Percentiles rank a stretch among this genome's conserved stretches.
These are phyloP conservation scores for Cantharis nigra DNA, from an alignment of 2,888 invertebrate genomes.

Conservation along the genomic window DNA sequence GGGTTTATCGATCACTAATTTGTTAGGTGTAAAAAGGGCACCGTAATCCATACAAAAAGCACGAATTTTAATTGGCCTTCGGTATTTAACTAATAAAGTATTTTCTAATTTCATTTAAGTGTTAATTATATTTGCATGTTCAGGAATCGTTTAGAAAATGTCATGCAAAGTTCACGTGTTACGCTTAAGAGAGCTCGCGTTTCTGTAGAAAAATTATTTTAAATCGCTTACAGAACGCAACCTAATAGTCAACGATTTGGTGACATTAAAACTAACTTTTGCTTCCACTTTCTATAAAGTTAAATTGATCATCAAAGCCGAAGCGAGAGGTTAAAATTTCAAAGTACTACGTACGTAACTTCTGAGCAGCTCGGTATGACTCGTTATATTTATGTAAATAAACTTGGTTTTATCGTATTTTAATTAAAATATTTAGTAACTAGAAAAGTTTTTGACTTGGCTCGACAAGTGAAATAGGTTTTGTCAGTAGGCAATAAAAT, in stretches of 20 bases:
- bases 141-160: not conserved
- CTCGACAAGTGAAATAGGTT: slow-evolving; percentile 5
- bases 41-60: not conserved
- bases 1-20: not conserved
- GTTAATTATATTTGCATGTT: not conserved
- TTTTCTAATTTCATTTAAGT: not conserved
- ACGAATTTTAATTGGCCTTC: not conserved
- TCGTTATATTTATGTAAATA: not conserved
- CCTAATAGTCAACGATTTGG: slow-evolving; percentile 1
- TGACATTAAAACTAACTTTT: slow-evolving; percentile 5
- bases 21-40: not conserved
- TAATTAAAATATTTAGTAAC: not conserved
- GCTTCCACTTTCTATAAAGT: not conserved
- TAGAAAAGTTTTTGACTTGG: not conserved
- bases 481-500: slow-evolving; percentile 14
- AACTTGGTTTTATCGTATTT: not conserved
- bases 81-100: not conserved
- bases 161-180: slow-evolving; percentile 1
- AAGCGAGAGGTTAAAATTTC: not conserved
- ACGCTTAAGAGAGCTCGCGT: not conserved
- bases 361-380: not conserved
- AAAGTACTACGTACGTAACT: not conserved
- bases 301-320: not conserved
- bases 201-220: not conserved
- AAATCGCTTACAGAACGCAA: not conserved